Evolutionary conservation across 2,113 vertebrate species (phyloP).

Genomic region (Nothobranchius kuhntae): DNA sequence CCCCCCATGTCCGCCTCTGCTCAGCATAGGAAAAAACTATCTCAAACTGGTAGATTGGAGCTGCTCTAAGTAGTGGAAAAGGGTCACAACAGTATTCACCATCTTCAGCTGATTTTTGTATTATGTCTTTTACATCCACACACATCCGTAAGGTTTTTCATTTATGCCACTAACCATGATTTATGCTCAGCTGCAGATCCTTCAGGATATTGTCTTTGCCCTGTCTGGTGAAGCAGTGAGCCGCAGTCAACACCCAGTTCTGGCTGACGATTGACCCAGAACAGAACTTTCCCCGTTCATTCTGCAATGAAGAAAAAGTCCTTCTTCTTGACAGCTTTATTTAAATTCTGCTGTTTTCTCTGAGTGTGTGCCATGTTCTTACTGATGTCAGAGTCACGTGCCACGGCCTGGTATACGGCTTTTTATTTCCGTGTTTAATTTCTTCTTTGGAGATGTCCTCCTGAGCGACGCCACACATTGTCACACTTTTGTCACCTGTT

Average conservation of each 20-base stretch:
- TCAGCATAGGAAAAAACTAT: no score
- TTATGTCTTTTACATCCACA: neutral
- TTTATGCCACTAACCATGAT: slow-evolving; percentile 56
- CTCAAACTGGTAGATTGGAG: no score
- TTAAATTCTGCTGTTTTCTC: neutral
- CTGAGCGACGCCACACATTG: slow-evolving; percentile 84
- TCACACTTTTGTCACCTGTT: slow-evolving; percentile 76
- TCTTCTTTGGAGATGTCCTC: slow-evolving; percentile 45
- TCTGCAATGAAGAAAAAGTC: slow-evolving; percentile 2
- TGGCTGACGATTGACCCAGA: slow-evolving; percentile 82
- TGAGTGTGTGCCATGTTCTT: slow-evolving; percentile 21
- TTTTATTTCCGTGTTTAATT: fast-evolving
- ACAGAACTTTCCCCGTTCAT: slow-evolving; percentile 55
- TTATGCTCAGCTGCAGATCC: slow-evolving; percentile 6
- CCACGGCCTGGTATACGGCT: slow-evolving; percentile 75
- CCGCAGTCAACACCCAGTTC: slow-evolving; percentile 84
- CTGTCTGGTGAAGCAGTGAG: slow-evolving; percentile 82
- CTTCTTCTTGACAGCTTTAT: neutral
- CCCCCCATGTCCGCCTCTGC: no score
- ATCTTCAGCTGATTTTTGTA: no score
- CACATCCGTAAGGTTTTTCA: neutral
- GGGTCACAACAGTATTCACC: no score
- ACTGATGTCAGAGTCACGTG: slow-evolving; percentile 75
- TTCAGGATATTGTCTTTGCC: neutral
- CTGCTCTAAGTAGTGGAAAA: no score